Percentiles rank a stretch among this genome's conserved stretches.
Conservation (phyloP, 2,113 vertebrate genomes). For the Oceanodroma tethys region DNA sequence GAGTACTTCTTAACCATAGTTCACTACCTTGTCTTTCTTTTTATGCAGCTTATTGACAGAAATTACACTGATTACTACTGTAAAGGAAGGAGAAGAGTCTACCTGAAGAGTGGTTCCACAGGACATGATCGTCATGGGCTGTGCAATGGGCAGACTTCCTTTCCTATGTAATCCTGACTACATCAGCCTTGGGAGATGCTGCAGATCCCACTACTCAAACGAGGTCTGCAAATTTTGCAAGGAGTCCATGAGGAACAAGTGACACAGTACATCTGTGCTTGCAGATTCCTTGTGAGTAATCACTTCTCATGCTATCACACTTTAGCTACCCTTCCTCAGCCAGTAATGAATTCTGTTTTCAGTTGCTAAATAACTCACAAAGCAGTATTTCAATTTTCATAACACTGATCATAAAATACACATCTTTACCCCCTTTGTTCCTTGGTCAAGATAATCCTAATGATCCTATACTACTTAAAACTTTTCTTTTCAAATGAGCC, state of each 20-base stretch:
- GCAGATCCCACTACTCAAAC: neutral
- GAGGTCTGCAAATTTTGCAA: neutral
- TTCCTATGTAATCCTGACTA: neutral
- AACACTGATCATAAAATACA: neutral
- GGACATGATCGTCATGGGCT: neutral
- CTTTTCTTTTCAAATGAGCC: neutral
- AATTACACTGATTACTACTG: neutral
- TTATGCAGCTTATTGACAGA: neutral
- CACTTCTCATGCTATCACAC: neutral
- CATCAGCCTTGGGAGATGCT: neutral
- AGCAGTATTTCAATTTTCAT: neutral
- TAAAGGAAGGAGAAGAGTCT: neutral
- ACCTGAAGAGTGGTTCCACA: neutral
- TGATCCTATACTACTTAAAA: neutral
- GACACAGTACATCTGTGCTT: neutral
- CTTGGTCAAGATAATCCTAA: neutral
- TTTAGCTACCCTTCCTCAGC: neutral
- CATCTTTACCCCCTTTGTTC: neutral
- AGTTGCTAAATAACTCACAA: neutral
- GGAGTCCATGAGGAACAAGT: neutral
- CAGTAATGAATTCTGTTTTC: neutral
- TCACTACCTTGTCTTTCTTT: neutral
- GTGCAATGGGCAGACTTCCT: neutral
- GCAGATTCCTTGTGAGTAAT: neutral
- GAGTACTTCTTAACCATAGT: neutral